Percentiles rank a stretch among this genome's conserved stretches.
Conservation (phyloP, 2,797 vertebrate species). For the Arnoldichthys spilopterus region DNA sequence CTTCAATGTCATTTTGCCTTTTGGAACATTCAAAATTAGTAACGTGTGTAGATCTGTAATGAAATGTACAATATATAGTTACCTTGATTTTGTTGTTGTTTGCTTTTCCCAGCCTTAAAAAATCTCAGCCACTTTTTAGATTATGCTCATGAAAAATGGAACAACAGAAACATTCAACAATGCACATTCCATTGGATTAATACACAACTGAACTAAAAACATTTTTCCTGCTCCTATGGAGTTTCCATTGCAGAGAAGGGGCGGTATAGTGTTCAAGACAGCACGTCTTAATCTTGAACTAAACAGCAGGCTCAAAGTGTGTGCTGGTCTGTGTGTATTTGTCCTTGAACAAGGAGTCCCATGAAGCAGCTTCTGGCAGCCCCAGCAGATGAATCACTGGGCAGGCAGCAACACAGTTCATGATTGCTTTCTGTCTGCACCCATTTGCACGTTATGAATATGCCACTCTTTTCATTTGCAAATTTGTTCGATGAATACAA, state of each 20-base stretch:
- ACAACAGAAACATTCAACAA: background rate
- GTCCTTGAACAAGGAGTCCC: slow-evolving; percentile 48
- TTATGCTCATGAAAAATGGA: background rate
- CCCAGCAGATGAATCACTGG: slow-evolving; percentile 46
- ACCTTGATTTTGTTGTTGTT: background rate
- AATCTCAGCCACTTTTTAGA: background rate
- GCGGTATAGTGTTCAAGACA: background rate
- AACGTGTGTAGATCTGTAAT: background rate
- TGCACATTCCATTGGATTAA: background rate
- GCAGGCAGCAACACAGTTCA: slow-evolving; percentile 55
- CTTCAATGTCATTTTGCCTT: slow-evolving; percentile 18
- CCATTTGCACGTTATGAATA: slow-evolving; percentile 67
- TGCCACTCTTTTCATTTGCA: slow-evolving; percentile 65
- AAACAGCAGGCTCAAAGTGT: background rate
- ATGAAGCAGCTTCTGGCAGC: slow-evolving; percentile 9
- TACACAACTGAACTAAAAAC: too few relatives aligned
- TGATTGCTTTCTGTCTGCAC: slow-evolving; percentile 57
- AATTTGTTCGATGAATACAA: slow-evolving; percentile 73
- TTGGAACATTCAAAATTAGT: background rate
- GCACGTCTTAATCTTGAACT: background rate
- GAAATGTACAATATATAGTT: background rate
- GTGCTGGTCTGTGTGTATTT: slow-evolving; percentile 21
- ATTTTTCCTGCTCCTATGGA: background rate
- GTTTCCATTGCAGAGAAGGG: background rate
- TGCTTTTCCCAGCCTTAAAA: background rate